Conservation (phyloP, 2,888 invertebrate genomes). For the Drosophila meridiana region DNA sequence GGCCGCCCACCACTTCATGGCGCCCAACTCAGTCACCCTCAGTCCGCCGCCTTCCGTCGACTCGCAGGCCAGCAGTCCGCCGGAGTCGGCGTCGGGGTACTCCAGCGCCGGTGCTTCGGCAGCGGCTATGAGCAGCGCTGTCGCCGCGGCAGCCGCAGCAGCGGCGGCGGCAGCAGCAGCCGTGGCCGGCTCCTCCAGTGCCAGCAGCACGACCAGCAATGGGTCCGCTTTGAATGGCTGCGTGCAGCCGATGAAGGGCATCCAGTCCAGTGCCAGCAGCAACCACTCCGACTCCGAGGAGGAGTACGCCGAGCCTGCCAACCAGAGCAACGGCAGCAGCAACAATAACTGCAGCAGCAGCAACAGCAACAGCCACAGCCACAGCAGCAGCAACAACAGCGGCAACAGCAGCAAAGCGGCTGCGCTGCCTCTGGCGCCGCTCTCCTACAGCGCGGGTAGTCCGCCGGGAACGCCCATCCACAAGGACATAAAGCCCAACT, state of each 20-base stretch:
- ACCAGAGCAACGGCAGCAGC: conserved; percentile 24
- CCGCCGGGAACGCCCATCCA: conserved; percentile 88
- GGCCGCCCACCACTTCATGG: conserved; percentile 89
- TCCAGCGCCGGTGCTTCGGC: conserved; percentile 69
- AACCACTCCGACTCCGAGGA: conserved; percentile 94
- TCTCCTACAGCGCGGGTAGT: conserved; percentile 85
- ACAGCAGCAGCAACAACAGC: conserved; percentile 31
- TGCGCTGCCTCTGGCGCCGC: conserved; percentile 80
- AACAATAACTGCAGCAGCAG: conserved; percentile 32
- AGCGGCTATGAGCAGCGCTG: conserved; percentile 16
- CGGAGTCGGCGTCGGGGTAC: conserved; percentile 88
- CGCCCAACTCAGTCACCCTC: conserved; percentile 94
- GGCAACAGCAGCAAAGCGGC: conserved; percentile 33
- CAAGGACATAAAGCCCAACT: conserved; percentile 85
- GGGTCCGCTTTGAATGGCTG: conserved; percentile 74
- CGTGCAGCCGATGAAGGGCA: conserved; percentile 78
- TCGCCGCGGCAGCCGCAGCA: conserved; percentile 44
- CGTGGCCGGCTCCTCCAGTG: conserved; percentile 16
- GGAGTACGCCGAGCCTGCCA: conserved; percentile 86
- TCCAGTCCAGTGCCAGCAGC: conserved; percentile 87
- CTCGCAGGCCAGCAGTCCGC: conserved; percentile 94
- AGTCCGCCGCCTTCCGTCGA: conserved; percentile 96
- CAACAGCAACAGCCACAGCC: conserved; percentile 30
- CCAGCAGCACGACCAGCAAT: conserved; percentile 69
- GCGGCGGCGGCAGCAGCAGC: conserved; percentile 28